Evolutionary conservation across 1,140 invertebrate species (phyloP), one percentile per base, ranked within the genome.

Genomic region (Mycetomoellerius zeteki): DNA sequence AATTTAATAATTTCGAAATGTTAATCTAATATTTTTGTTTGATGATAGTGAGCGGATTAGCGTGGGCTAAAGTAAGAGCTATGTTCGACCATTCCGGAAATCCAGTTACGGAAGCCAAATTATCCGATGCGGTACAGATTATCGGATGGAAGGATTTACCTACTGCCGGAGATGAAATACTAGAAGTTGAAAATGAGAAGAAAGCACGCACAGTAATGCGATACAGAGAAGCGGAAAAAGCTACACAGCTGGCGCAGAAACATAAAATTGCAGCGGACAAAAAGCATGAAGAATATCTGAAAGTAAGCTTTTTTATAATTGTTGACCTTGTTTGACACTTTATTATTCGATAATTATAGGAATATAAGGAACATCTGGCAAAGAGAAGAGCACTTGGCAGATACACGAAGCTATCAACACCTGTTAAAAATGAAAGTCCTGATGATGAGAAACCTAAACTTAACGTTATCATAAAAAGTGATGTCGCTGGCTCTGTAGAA

Each of bases 401-500:
- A 62, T 96, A 94, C 60, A 95, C 86, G 86, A 88, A 94, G 81
- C 94, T 73, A 16, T 92, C 93, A 56, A 96, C 96, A 0, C 96
- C 96, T 2, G 91, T 97, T 50, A 89, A 96, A 90, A 97, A 97
- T 93, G 97, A 96, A 94, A 95, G 93, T 33, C 93, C 93, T 16
- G 92, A 95, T 71, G 95, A 96, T 85, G 93, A 90, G 10, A 91
- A 92, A 12, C 96, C 96, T 1, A 93, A 93, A 77, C 89, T 97
- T 16, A 96, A 96, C 92, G 80, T 97, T n/a, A 95, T 97, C 24
- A 82, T 97, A 19, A 97, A 97, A 94, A 96, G 96, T 43, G 98
- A 99, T 95, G 98, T 99, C 3, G 97, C 98, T 94, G 98, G 98
- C 0, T 99, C 98, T 12, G 96, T 99, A 10, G 99, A 99, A 95